A percentile compares a stretch with the other conserved stretches of the same genome.
Evolutionary conservation across 2,797 vertebrate species (phyloP).

Genomic region (Okamejei kenojei): DNA sequence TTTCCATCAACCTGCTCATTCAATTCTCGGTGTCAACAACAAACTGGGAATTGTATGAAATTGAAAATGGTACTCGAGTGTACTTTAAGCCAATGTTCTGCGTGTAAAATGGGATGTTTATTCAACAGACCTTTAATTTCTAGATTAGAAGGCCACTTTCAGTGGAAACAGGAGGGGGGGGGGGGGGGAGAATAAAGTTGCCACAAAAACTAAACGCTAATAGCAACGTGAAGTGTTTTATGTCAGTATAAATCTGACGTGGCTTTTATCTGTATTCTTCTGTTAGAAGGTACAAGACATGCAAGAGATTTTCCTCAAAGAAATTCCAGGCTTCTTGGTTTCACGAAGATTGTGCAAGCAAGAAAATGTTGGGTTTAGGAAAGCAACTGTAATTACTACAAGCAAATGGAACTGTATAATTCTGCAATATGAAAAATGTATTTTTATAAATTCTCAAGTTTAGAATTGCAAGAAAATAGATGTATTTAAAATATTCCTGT

Average conservation of each 20-base stretch:
- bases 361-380: background rate
- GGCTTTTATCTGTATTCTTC: background rate
- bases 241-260: background rate
- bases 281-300: background rate
- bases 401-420: background rate
- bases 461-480: background rate
- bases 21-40: background rate
- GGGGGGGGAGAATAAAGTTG: background rate
- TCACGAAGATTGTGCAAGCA: background rate
- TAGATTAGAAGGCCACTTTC: background rate
- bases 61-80: slow-evolving; percentile 39
- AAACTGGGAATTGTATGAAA: background rate
- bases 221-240: background rate
- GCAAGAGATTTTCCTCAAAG: background rate
- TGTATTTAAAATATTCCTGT: slow-evolving; percentile 13
- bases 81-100: slow-evolving; percentile 37
- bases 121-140: background rate
- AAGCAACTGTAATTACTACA: background rate
- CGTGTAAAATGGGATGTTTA: slow-evolving; percentile 35
- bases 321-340: background rate
- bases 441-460: slow-evolving; percentile 25
- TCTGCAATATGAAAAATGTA: slow-evolving; percentile 29
- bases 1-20: background rate
- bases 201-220: background rate
- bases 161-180: background rate